These are phyloP conservation scores for Drosophila fungiperda DNA, from an alignment of 2,888 invertebrate genomes.

Conservation along the genomic window DNA sequence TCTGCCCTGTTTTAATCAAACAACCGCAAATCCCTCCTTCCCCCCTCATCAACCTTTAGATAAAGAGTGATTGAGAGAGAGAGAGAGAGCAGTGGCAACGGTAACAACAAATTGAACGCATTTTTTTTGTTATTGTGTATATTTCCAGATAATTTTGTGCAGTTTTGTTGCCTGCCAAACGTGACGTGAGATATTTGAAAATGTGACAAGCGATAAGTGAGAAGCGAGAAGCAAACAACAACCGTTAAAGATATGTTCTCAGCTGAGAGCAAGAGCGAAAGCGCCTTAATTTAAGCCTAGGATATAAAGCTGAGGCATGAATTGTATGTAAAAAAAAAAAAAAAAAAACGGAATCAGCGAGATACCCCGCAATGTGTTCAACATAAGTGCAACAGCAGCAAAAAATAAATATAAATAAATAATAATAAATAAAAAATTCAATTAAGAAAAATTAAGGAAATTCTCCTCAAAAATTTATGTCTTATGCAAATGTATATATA, in stretches of 20 bases:
- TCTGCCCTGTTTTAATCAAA: not conserved
- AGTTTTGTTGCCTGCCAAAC: slow-evolving; percentile 27
- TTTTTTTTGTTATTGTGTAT: slow-evolving; percentile 50
- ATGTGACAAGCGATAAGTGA: slow-evolving; percentile 34
- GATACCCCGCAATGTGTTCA: slow-evolving; percentile 60
- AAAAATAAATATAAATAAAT: not conserved
- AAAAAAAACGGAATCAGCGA: slow-evolving; percentile 22
- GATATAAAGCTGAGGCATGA: slow-evolving; percentile 33
- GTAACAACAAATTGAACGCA: slow-evolving; percentile 45
- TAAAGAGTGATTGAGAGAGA: not conserved
- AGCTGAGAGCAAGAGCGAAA: slow-evolving; percentile 16
- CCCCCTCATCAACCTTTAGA: not conserved
- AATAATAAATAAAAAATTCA: slow-evolving; percentile 4
- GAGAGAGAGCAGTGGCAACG: slow-evolving; percentile 6
- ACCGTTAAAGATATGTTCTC: slow-evolving; percentile 20
- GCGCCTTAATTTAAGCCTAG: slow-evolving; percentile 38
- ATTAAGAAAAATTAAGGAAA: slow-evolving; percentile 1
- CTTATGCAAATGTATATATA: slow-evolving; percentile 17
- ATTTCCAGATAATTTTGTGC: slow-evolving; percentile 41
- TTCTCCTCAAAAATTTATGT: slow-evolving; percentile 9
- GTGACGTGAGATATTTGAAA: slow-evolving; percentile 42
- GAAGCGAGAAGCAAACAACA: slow-evolving; percentile 19
- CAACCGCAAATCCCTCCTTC: not conserved
- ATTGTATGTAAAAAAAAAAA: slow-evolving; percentile 24
- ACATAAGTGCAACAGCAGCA: slow-evolving; percentile 32